phyloP scores from a whole-genome alignment of 2,113 vertebrate genomes.

The Ramphastos sulfuratus region DNA sequence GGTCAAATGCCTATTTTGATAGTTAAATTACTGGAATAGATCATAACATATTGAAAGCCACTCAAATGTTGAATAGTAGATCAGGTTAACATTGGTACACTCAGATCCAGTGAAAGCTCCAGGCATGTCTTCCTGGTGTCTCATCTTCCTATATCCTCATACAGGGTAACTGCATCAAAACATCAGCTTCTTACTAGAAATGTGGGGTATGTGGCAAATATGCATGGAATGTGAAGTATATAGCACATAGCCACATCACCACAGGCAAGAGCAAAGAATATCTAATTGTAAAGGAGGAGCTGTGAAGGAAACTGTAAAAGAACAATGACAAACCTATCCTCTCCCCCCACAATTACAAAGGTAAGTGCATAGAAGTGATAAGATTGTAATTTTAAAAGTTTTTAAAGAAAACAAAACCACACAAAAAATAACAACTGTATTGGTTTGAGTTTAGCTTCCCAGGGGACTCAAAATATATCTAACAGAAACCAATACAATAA shows the following conservation, averaged over 20 bases:
- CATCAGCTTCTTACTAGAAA: neutral
- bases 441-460: too few species aligned
- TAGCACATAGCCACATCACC: neutral
- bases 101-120: neutral
- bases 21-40: neutral
- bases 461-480: too few species aligned
- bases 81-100: neutral
- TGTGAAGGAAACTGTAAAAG: neutral
- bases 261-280: neutral
- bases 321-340: neutral
- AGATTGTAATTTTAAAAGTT: neutral
- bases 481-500: too few species aligned
- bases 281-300: neutral
- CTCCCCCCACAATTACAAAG: neutral
- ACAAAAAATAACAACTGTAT: too few species aligned
- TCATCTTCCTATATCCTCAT: neutral
- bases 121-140: neutral
- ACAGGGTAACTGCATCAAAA: neutral
- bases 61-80: neutral
- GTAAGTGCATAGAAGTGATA: neutral
- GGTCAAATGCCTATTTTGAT: neutral
- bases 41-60: neutral
- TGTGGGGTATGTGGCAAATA: neutral
- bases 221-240: neutral
- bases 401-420: too few species aligned